Evolutionary conservation across 2,113 vertebrate genomes (phyloP).

Genomic region (Nyctereutes procyonoides): DNA sequence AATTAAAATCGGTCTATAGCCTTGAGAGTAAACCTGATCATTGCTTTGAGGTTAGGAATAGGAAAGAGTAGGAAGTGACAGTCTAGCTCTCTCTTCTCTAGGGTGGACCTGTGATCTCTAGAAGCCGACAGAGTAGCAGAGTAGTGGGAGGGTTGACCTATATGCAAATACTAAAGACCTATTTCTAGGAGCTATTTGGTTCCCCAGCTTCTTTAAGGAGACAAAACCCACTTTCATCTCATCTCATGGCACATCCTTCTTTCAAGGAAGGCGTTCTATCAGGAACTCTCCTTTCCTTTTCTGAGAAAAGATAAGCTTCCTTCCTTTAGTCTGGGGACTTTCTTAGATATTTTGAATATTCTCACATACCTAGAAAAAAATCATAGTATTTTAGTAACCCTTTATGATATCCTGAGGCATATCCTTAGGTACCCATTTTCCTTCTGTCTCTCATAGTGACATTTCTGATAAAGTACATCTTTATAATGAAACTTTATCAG

Average conservation of each 20-base stretch:
- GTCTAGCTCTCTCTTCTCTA: neutral
- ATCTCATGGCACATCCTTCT: neutral
- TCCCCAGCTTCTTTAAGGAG: slow-evolving; percentile 64
- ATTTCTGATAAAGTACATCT: neutral
- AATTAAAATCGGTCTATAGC: slow-evolving; percentile 43
- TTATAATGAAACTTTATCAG: neutral
- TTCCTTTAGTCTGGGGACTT: slow-evolving; percentile 20
- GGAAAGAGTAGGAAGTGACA: slow-evolving; percentile 20
- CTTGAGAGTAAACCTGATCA: slow-evolving; percentile 32
- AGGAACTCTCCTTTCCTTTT: neutral
- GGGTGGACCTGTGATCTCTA: slow-evolving; percentile 37
- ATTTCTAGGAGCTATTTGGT: slow-evolving; percentile 69
- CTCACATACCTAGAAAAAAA: neutral
- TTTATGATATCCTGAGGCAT: neutral
- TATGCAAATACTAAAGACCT: slow-evolving; percentile 69
- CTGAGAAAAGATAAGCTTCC: slow-evolving; percentile 4
- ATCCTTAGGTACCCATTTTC: neutral
- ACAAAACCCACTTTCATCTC: slow-evolving; percentile 59
- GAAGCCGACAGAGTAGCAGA: neutral
- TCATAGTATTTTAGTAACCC: neutral
- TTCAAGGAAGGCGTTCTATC: slow-evolving; percentile 24
- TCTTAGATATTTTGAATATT: slow-evolving; percentile 29
- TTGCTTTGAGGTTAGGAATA: neutral
- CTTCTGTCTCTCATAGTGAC: neutral
- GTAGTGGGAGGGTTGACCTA: slow-evolving; percentile 53